These are phyloP conservation scores for Nasalis larvatus DNA, from an alignment of 2,113 vertebrate genomes.

Conservation along the genomic window DNA sequence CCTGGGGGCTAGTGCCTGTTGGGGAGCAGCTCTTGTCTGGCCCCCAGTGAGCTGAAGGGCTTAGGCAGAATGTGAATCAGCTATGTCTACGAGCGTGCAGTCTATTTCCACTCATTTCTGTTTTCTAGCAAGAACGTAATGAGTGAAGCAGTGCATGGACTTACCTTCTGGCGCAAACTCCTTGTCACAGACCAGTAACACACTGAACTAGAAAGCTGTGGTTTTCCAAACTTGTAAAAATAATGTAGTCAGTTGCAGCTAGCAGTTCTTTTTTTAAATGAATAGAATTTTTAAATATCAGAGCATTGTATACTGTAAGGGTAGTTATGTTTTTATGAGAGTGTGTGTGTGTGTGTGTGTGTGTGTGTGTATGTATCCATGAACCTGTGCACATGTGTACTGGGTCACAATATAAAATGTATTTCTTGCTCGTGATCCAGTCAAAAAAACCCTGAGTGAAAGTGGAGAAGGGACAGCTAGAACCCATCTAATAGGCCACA, in stretches of 20 bases:
- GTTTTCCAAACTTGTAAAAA: background rate
- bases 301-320: background rate
- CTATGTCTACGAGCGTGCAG: accelerated
- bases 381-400: background rate
- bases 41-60: background rate
- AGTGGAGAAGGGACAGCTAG: background rate
- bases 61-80: no score
- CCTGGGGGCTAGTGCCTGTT: background rate
- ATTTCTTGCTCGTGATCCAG: background rate
- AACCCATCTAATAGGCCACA: background rate
- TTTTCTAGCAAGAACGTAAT: background rate
- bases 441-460: background rate
- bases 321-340: background rate
- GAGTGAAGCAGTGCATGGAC: background rate
- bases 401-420: background rate
- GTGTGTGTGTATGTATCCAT: no score
- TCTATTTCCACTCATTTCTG: background rate
- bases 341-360: no score
- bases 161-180: background rate
- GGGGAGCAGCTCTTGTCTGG: background rate
- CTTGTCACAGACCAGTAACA: background rate
- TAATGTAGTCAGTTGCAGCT: background rate
- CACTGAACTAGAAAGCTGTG: background rate
- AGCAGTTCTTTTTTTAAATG: background rate
- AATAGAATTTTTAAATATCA: background rate